Conservation (phyloP, 2,888 invertebrate species). For the Parascotia fuliginaria region DNA sequence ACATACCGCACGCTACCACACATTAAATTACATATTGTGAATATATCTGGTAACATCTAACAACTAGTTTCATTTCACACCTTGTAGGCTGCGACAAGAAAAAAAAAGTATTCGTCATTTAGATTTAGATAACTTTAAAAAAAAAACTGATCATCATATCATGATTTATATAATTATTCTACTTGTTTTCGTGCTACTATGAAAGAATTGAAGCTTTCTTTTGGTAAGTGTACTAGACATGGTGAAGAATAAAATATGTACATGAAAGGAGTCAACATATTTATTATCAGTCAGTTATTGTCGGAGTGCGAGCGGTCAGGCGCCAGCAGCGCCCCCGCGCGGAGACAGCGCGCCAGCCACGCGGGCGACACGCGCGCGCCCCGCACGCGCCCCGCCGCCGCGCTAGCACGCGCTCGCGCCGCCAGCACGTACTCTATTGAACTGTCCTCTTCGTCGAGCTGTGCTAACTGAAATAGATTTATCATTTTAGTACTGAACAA, state of each 20-base stretch:
- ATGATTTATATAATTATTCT: too few species aligned
- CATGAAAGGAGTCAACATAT: too few species aligned
- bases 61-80: neutral
- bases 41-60: constrained; percentile 1
- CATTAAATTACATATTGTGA: neutral
- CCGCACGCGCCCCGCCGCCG: neutral
- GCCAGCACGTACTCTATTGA: constrained; percentile 43
- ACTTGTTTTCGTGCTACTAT: too few species aligned
- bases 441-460: constrained; percentile 45
- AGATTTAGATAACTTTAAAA: too few species aligned
- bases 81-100: too few species aligned
- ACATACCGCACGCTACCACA: neutral
- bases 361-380: constrained; percentile 45
- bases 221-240: too few species aligned
- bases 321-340: constrained; percentile 41
- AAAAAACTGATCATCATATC: too few species aligned
- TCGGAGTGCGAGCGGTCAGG: neutral
- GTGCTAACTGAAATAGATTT: constrained; percentile 33
- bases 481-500: too few species aligned
- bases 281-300: too few species aligned
- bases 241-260: too few species aligned
- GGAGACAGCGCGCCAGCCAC: constrained; percentile 87
- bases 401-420: neutral
- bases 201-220: too few species aligned
- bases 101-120: too few species aligned